Base-by-base conservation (phyloP, 2,888 invertebrate genomes). In the Phortica magna region DNA sequence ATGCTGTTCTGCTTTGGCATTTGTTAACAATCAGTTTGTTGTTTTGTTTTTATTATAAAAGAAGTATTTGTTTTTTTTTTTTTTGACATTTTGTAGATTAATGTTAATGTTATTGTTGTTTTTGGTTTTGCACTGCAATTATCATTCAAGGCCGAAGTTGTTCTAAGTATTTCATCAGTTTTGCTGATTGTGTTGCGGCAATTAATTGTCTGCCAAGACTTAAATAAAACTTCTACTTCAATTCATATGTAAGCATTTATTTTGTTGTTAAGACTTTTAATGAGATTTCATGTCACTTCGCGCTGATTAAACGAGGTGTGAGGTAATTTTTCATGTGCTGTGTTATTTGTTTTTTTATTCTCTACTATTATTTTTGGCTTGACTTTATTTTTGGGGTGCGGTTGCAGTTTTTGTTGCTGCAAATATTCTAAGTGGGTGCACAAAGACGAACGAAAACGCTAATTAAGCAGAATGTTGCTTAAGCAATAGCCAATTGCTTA, bases 41-140 rank as follows among this genome's bases (percentile, higher is more conserved):
- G 22, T 71, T 71, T 19, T 71, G 39, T 55, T 75, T 41, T 41
- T 75, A 42, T 68, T 64, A 61, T 43, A 9, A 48, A 48, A 14
- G 48, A 73, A 59, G 31, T 31, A 73, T 42, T 59, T 48, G 79
- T 42, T 82, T 79, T 48, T 80, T 42, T 82, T 79, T 79, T 77
- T 79, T 81, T 81, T 84, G 85, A 83, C 84, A 83, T 85, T 87
- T 85, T 83, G 77, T 77, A 55, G 70, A 75, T 78, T 72, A 17
- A 9, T 73, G 22, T 74, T 53, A 61, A 43, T 48, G 19, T 48
- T 57, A 22, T 10, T 73, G 75, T 77, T 67, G 73, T 65, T 71
- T 22, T 53, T 75, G 73, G 14, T 75, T 75, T 65, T 78, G 14
- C 17, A 67, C 76, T 77, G 76, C 72, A 77, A 77, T 83, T 83